Conservation (phyloP, 2,113 vertebrate species). For the Nettapus auritus region DNA sequence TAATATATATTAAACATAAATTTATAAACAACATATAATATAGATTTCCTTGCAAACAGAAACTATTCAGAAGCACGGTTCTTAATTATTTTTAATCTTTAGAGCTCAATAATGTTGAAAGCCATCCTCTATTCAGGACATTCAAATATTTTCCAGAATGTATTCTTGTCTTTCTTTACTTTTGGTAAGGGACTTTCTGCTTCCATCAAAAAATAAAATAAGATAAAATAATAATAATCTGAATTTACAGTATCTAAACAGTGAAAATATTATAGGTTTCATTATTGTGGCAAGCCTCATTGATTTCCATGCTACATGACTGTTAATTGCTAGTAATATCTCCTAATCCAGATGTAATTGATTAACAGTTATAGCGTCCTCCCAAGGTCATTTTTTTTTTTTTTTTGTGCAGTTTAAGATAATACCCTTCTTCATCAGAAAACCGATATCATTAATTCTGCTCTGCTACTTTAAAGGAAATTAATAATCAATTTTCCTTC, state of each 20-base stretch:
- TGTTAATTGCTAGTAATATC: slow-evolving; percentile 56
- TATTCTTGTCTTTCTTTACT: neutral
- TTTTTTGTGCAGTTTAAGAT: slow-evolving; percentile 54
- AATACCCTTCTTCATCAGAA: neutral
- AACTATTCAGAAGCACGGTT: neutral
- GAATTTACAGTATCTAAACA: neutral
- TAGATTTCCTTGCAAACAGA: neutral
- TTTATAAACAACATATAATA: neutral
- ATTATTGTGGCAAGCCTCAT: slow-evolving; percentile 53
- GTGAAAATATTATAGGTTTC: neutral
- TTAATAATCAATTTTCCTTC: slow-evolving; percentile 69
- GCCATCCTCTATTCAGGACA: neutral
- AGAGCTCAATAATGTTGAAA: neutral
- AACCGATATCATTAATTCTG: slow-evolving; percentile 55
- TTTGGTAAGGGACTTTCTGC: neutral
- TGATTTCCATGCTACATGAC: slow-evolving; percentile 55
- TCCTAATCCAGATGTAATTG: slow-evolving; percentile 54
- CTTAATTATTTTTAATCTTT: neutral
- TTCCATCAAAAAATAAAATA: neutral
- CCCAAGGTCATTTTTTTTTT: neutral
- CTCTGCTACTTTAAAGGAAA: slow-evolving; percentile 43
- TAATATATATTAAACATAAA: neutral
- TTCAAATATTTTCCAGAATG: neutral
- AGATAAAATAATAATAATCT: neutral
- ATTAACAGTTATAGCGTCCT: slow-evolving; percentile 35